Base-by-base conservation (phyloP, 1,140 invertebrate genomes). In the Propsilocerus akamusi region DNA sequence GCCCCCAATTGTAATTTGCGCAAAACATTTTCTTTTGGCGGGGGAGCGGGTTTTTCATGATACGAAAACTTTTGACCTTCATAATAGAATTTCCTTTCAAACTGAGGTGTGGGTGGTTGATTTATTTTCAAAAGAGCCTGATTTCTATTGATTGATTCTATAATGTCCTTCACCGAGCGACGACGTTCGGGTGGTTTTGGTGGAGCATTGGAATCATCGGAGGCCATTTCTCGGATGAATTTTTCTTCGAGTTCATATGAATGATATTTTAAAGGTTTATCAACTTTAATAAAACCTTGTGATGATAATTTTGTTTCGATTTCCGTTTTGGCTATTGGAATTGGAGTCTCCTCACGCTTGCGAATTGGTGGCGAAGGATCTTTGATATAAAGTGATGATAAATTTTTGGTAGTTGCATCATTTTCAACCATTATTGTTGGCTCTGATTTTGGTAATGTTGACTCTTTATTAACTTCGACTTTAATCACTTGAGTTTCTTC, bases 141-240 rank as follows among this genome's bases (percentile, higher is more conserved):
- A 53, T 60, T 63, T 25, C 59, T 53, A 53, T 61, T 65, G 11
- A 65, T 65, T 8, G 63, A 65, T 47, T 64, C 63, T 37, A 65
- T 64, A 24, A 64, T 62, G 32, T 65, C 61, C 25, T 63, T 63
- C 1, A 65, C 61, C 0, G 63, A 64, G 52, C 58, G 60, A 11
- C 41, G 12, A 12, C 51, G 20, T 49, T 49, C 34, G 41, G 24
- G 26, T 3, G 49, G 59, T 47, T 54, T 50, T 28, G 52, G 49
- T 34, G 53, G 53, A 24, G 50, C 48, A 47, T 51, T 46, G 5
- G 48, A 47, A 28, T 53, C 51, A 8, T 52, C 17, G 1, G 53
- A 49, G 14, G 53, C 53, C 23, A 54, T 14, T 52, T 49, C 34
- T 41, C 11, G 22, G 11, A 41, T 20, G 0, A 41, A 14, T 17